phyloP scores from a whole-genome alignment of 2,888 invertebrate species.

The Patella pellucida region DNA sequence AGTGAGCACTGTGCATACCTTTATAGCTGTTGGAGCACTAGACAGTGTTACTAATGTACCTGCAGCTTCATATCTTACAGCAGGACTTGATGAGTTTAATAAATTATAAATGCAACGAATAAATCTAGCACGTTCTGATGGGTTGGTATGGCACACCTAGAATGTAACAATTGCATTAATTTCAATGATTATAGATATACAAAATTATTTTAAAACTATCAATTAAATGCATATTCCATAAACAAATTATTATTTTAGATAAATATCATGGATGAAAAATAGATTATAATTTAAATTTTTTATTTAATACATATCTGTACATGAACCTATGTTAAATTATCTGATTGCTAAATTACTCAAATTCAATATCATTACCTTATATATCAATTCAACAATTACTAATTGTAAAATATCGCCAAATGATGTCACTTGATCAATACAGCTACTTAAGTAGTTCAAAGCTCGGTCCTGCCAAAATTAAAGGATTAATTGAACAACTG shows the following conservation, averaged over 20 bases:
- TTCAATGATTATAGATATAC: not conserved
- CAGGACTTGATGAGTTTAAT: slow-evolving; percentile 93
- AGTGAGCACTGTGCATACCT: too few relatives aligned
- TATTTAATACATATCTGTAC: not conserved
- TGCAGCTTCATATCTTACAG: slow-evolving; percentile 98
- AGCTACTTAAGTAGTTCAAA: slow-evolving; percentile 89
- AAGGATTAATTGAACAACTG: not conserved
- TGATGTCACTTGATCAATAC: slow-evolving; percentile 90
- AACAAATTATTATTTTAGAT: too few relatives aligned
- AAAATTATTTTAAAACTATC: not conserved
- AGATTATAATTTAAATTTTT: not conserved
- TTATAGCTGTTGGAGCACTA: slow-evolving; percentile 97
- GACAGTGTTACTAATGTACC: slow-evolving; percentile 97
- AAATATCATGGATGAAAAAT: not conserved
- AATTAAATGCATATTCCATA: not conserved
- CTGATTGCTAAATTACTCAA: not conserved
- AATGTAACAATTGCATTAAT: slow-evolving; percentile 14
- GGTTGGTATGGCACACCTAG: slow-evolving; percentile 95
- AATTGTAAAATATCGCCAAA: slow-evolving; percentile 97
- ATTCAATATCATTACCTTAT: slow-evolving; percentile 80
- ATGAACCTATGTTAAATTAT: not conserved
- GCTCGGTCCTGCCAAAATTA: slow-evolving; percentile 83
- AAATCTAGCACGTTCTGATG: slow-evolving; percentile 93
- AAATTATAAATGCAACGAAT: slow-evolving; percentile 98
- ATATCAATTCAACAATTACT: slow-evolving; percentile 98